Evolutionary conservation across 2,113 vertebrate genomes (phyloP).

Genomic region (Plectropomus leopardus): DNA sequence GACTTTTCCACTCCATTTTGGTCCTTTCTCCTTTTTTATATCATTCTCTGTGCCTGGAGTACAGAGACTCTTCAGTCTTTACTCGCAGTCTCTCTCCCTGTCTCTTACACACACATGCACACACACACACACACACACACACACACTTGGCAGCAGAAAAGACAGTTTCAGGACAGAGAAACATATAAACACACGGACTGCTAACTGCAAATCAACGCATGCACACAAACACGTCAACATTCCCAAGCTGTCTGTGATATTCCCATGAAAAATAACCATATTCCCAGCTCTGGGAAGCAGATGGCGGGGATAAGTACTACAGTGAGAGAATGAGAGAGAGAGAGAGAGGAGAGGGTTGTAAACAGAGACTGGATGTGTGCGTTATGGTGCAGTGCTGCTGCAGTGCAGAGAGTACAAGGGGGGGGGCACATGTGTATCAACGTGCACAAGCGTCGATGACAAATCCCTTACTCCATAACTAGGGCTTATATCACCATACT

Average conservation of each 20-base stretch:
- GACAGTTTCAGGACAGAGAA: background rate
- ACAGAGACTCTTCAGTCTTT: conserved; percentile 18
- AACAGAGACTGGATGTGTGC: conserved; percentile 49
- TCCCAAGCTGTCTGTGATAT: conserved; percentile 3
- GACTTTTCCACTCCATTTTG: no score
- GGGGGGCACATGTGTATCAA: conserved; percentile 74
- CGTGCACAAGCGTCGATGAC: conserved; percentile 71
- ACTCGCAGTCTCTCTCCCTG: background rate
- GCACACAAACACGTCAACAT: conserved; percentile 5
- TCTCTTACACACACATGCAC: background rate
- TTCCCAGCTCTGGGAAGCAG: conserved; percentile 62
- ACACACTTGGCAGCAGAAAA: background rate
- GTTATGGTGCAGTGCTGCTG: conserved; percentile 74
- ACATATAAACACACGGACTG: background rate
- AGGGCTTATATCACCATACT: conserved; percentile 43
- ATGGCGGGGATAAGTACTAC: conserved; percentile 53
- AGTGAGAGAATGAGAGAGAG: background rate
- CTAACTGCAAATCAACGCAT: background rate
- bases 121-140: conserved; percentile 1
- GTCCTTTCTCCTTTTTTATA: no score
- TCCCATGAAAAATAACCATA: conserved; percentile 39
- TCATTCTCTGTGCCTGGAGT: background rate
- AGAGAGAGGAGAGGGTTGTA: background rate
- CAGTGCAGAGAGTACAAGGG: conserved; percentile 69
- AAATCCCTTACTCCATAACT: conserved; percentile 70